Conservation (phyloP, 2,888 invertebrate species). For the Augiades crinisus region DNA sequence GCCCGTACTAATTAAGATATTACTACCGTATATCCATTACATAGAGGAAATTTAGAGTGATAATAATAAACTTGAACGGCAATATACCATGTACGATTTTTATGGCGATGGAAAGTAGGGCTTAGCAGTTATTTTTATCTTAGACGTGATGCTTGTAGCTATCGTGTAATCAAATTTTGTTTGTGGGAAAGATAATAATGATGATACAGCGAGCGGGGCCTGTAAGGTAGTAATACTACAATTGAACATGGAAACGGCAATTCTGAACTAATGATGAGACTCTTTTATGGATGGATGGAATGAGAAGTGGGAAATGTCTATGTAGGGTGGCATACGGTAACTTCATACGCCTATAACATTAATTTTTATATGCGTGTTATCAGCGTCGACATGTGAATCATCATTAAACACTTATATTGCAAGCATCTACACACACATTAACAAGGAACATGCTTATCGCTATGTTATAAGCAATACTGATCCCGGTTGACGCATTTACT, state of each 20-base stretch:
- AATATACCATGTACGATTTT: slow-evolving; percentile 2
- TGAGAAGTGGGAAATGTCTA: no score
- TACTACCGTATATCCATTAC: slow-evolving; percentile 3
- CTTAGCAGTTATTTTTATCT: neutral
- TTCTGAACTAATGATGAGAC: slow-evolving; percentile 3
- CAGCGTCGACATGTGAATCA: no score
- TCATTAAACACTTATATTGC: no score
- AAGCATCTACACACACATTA: no score
- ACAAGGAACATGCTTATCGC: no score
- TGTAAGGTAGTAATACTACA: slow-evolving; percentile 3
- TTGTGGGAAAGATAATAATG: slow-evolving; percentile 19
- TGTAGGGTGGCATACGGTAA: no score
- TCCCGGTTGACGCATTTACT: no score
- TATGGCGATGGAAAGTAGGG: slow-evolving; percentile 19
- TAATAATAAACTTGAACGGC: slow-evolving; percentile 6
- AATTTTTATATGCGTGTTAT: no score
- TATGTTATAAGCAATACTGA: no score
- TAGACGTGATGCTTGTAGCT: neutral
- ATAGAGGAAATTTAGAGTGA: slow-evolving; percentile 11
- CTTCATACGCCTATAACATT: no score
- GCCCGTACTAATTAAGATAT: no score
- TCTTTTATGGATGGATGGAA: no score
- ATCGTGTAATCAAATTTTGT: slow-evolving; percentile 18
- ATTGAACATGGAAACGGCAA: neutral
- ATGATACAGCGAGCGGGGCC: neutral